Conservation (phyloP, 2,888 invertebrate species). For the Drosophila fungiperda region DNA sequence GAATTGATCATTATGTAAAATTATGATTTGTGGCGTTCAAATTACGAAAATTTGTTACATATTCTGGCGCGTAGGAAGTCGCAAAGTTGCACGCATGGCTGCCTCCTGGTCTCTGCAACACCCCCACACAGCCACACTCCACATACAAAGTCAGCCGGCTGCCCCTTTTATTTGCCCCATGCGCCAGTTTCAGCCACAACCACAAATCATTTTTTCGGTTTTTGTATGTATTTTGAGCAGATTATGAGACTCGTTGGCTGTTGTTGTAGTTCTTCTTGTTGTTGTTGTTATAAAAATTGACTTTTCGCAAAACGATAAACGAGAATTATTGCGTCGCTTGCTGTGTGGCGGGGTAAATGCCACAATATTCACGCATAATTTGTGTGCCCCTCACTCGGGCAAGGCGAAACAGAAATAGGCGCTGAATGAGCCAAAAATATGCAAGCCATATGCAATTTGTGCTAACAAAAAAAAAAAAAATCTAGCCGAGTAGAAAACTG, state of each 20-base stretch:
- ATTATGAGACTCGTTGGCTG: conserved; percentile 44
- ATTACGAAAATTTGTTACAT: conserved; percentile 76
- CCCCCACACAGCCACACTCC: neutral
- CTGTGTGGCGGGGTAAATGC: conserved; percentile 18
- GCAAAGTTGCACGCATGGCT: conserved; percentile 39
- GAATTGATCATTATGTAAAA: conserved; percentile 82
- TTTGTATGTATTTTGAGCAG: conserved; percentile 42
- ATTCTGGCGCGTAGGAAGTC: conserved; percentile 56
- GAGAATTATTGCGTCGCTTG: conserved; percentile 57
- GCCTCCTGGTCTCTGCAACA: conserved; percentile 17
- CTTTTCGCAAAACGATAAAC: conserved; percentile 76
- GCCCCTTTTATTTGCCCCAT: conserved; percentile 16
- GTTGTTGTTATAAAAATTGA: conserved; percentile 65
- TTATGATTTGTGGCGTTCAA: conserved; percentile 81
- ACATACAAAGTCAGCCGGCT: neutral
- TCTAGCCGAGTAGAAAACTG: conserved; percentile 4
- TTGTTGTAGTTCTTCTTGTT: neutral
- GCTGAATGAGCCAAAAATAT: conserved; percentile 60
- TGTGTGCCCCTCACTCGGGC: conserved; percentile 62
- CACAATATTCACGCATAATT: conserved; percentile 74
- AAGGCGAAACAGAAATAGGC: conserved; percentile 55
- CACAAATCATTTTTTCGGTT: conserved; percentile 68
- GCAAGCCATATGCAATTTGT: conserved; percentile 53
- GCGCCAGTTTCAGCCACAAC: conserved; percentile 66
- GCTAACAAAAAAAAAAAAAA: conserved; percentile 48